Evolutionary conservation across 2,797 vertebrate species (phyloP), one percentile per base, ranked within the genome.

Genomic region (Choloepus didactylus): DNA sequence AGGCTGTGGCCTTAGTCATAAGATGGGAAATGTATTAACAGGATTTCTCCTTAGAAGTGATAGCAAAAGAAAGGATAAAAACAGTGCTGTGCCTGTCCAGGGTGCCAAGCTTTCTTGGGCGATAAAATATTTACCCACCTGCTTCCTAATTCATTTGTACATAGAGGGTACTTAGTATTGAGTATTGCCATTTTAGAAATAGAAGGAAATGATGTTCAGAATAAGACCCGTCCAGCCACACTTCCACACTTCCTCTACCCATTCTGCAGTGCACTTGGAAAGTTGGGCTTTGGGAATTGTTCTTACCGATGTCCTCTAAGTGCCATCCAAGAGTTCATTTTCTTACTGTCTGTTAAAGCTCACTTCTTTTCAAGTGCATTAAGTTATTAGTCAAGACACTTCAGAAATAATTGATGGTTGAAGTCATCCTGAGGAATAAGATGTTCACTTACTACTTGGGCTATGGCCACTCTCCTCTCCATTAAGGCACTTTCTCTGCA

Each of bases 21-120:
- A 92, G 94, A 93, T 96, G 92, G 91, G 97, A 97, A 93, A 62
- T n/a, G 18, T 38, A 95, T 97, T 97, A 96, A 96, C 66, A 96
- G 46, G 38, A 95, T 97, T 96, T 96, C 97, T 98, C 31, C 41
- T 96, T 93, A 96, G 96, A 97, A 93, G 84, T 93, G 87, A 97
- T 56, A 1, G 5, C 54, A 19, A 87, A 89, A 87, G 44, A 73
- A 51, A 69, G 21, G 41, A 15, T 54, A n/a, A 75, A 56, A 41
- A n/a, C 8, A 49, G 46, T 35, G 44, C 5, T n/a, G 27, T 62
- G 8, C 11, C 18, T 25, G 9, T 54, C 14, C 75, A 44, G 51
- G 66, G n/a, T 25, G 12, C 29, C 29, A 56, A 10, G 60, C 4
- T 21, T 9, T 95, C 31, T 46, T 83, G 60, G 51, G 49, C 38